phyloP scores from a whole-genome alignment of 2,113 vertebrate species.

The Ardeotis arabs region DNA sequence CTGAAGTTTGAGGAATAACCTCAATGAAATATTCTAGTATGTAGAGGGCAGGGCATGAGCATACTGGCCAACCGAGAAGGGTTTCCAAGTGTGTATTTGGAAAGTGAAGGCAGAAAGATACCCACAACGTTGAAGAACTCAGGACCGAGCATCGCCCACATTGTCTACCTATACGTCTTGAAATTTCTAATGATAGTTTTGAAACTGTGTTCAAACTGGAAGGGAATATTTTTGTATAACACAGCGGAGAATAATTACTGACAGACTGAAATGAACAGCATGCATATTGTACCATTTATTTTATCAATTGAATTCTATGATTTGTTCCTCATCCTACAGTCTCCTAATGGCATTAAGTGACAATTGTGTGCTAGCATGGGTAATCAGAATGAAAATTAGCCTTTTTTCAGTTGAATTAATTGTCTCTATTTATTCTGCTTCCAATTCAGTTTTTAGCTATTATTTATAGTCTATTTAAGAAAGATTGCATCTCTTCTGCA shows the following conservation, averaged over 20 bases:
- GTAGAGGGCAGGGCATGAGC: background rate
- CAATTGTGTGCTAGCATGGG: constrained; percentile 37
- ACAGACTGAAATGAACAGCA: background rate
- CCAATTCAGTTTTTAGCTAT: constrained; percentile 58
- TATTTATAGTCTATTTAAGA: constrained; percentile 60
- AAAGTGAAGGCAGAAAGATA: background rate
- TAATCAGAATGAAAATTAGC: constrained; percentile 65
- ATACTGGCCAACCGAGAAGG: background rate
- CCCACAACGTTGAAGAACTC: background rate
- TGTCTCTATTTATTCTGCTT: constrained; percentile 60
- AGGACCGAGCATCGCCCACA: background rate
- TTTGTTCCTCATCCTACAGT: constrained; percentile 33
- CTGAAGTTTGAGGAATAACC: background rate
- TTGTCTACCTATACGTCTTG: background rate
- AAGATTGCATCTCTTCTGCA: constrained; percentile 58
- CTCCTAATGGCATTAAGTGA: constrained; percentile 45
- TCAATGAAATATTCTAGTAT: background rate
- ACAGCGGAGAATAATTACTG: constrained; percentile 19
- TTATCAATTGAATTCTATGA: constrained; percentile 49
- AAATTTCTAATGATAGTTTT: constrained; percentile 22
- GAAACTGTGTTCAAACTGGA: constrained; percentile 32
- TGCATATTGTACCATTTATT: constrained; percentile 2
- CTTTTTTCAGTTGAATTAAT: constrained; percentile 63
- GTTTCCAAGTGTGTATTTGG: background rate
- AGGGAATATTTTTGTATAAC: constrained; percentile 25